These are phyloP conservation scores for Arvicanthis niloticus DNA, from an alignment of 2,113 vertebrate genomes.

Conservation along the genomic window DNA sequence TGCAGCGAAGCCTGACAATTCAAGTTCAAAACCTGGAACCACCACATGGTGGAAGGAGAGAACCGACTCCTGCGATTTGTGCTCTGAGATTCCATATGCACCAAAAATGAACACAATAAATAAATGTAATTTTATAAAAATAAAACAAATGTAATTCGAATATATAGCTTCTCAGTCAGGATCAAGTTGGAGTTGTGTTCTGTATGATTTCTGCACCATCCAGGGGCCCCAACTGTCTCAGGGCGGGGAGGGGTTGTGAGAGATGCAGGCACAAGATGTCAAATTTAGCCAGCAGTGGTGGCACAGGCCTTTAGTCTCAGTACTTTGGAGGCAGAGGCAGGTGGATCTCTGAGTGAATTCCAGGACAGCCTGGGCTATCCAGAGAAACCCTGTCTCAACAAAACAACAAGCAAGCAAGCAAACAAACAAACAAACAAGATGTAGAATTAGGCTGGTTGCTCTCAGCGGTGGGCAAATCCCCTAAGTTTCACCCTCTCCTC, in stretches of 20 bases:
- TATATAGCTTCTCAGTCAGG: neutral
- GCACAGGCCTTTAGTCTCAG: neutral
- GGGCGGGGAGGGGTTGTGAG: neutral
- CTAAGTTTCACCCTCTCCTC: neutral
- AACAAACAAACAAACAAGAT: neutral
- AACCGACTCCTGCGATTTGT: too few relatives aligned
- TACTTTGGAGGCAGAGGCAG: neutral
- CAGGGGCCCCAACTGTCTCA: neutral
- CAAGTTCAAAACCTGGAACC: neutral
- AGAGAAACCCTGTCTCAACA: neutral
- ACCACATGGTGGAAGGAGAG: neutral
- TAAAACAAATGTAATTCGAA: neutral
- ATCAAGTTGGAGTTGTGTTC: neutral
- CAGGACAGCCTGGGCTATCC: neutral
- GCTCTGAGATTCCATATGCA: neutral
- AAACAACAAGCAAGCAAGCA: neutral
- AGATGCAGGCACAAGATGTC: fast-evolving
- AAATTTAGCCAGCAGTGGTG: neutral
- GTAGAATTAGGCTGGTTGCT: neutral
- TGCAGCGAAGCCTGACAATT: neutral
- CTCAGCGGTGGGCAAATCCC: neutral
- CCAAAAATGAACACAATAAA: neutral
- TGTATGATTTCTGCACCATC: neutral
- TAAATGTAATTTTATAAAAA: neutral
- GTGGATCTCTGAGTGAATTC: neutral